A percentile compares a stretch with the other conserved stretches of the same genome.
phyloP scores from a whole-genome alignment of 1,140 invertebrate species.

The Brachionus paranguensis region DNA sequence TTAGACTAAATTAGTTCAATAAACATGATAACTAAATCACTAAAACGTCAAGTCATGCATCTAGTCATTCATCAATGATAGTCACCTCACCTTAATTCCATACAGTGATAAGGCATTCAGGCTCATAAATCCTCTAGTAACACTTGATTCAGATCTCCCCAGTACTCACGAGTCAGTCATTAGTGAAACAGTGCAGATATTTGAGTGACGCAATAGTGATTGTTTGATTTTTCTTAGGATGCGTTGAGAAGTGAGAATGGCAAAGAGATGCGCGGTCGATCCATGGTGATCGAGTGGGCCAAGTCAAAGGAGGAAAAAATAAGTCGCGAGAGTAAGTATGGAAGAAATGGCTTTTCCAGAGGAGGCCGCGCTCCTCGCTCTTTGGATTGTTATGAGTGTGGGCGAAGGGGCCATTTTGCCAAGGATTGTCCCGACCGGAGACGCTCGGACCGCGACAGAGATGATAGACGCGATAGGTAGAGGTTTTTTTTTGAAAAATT shows the following conservation, averaged over 20 bases:
- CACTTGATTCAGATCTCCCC: not conserved
- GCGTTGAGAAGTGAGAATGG: constrained; percentile 31
- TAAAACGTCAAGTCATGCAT: not conserved
- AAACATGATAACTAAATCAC: not conserved
- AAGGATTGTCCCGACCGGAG: constrained; percentile 64
- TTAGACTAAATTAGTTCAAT: not conserved
- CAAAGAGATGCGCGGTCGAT: constrained; percentile 18
- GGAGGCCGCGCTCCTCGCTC: not conserved
- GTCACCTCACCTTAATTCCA: not conserved
- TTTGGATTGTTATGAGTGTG: constrained; percentile 75
- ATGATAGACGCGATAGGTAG: not conserved
- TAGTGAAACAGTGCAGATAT: not conserved
- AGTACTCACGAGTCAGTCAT: not conserved
- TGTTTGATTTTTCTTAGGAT: constrained; percentile 38
- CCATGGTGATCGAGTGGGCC: constrained; percentile 25
- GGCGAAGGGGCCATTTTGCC: constrained; percentile 81
- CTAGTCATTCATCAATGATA: not conserved
- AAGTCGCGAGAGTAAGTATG: not conserved
- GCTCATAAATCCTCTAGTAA: not conserved
- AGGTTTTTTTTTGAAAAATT: not conserved
- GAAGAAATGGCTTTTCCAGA: not conserved
- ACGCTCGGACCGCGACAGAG: not conserved
- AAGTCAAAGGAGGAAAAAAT: constrained; percentile 13
- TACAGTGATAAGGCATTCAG: not conserved
- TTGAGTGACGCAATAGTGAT: not conserved